Base-by-base conservation (phyloP, 2,797 vertebrate species). In the Lagorchestes hirsutus region DNA sequence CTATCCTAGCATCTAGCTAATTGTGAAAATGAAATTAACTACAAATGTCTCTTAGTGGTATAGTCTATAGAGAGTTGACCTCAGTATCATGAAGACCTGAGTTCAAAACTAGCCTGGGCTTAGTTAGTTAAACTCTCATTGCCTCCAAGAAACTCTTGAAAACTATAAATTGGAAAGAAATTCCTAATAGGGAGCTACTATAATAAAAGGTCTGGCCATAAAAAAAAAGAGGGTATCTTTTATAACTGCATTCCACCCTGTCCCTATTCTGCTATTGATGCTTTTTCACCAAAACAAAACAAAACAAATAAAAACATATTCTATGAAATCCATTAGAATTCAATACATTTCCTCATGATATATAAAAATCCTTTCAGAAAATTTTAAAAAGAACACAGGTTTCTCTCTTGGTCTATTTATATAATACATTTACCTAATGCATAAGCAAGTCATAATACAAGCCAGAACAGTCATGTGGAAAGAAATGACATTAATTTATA, bases 381-480 rank as follows among this genome's bases (percentile, higher is more conserved):
- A 4, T 58, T 93, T n/a, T 93, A 52, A 62, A 94, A 55, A 56
- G 4, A 91, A 94, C 95, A 95, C 57, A 93, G 24, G 0, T 27
- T 59, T 93, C 90, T 91, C 93, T 56, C 90, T 55, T 12, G 94
- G 40, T 1, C 0, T 46, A 87, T 90, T 67, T 91, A 18, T 40
- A 58, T 91, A 58, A 54, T 62, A 9, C 34, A 16, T 92, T 95
- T 95, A 91, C 22, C 92, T 92, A 11, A 56, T 34, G 0, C 55
- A 46, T 94, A 91, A 94, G 22, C 55, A 95, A 90, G 90, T 92
- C 92, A 91, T 90, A 96, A 4, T 28, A 91, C 29, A 94, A 96
- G 1, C 1, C 16, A 95, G 40, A 40, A 93, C 93, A 94, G 95
- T 96, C 52, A 91, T 91, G 55, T 34, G 31, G 16, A 50, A 0